Percentiles rank a stretch among this genome's conserved stretches.
phyloP scores from a whole-genome alignment of 2,113 vertebrate species.

The Pelobates fuscus region DNA sequence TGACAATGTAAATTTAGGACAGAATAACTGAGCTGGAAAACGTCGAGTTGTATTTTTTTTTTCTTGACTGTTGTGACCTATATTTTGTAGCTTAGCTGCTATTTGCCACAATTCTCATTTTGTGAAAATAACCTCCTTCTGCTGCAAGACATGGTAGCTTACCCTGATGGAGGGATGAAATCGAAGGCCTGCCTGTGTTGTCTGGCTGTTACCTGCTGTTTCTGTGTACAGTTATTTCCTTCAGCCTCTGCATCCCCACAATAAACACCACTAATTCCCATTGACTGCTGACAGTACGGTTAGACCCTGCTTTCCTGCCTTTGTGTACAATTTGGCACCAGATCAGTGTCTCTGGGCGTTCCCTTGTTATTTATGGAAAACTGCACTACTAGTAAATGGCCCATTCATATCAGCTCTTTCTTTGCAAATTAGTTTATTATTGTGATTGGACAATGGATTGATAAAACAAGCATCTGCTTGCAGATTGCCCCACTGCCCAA shows the following conservation, averaged over 20 bases:
- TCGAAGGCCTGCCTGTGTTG: no score
- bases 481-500: background rate
- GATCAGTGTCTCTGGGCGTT: conserved; percentile 20
- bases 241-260: background rate
- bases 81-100: no score
- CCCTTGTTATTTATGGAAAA: background rate
- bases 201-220: background rate
- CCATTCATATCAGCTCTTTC: background rate
- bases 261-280: background rate
- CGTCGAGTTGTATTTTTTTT: no score
- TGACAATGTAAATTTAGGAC: no score
- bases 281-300: conserved; percentile 2
- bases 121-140: no score
- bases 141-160: no score
- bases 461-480: background rate
- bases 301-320: conserved; percentile 28
- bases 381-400: background rate
- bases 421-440: background rate
- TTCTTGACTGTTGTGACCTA: no score
- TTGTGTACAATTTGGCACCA: conserved; percentile 22
- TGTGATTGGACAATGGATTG: background rate
- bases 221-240: conserved; percentile 9
- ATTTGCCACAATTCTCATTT: no score
- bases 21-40: no score
- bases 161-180: no score